These are phyloP conservation scores for Pachyrhynchus sulphureomaculatus DNA, from an alignment of 1,140 invertebrate species.

Conservation along the genomic window DNA sequence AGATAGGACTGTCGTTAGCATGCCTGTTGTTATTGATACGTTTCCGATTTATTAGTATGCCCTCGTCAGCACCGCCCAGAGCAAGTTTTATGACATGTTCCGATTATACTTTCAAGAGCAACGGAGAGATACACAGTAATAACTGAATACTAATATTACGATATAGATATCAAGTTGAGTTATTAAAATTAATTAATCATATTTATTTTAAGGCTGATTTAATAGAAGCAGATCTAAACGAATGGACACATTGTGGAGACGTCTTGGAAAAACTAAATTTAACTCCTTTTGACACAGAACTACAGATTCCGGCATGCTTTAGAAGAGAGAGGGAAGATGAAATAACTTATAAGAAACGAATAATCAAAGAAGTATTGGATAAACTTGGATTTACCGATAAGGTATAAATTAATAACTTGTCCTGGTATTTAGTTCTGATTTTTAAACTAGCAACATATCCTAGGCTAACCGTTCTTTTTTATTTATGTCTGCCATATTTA, in stretches of 20 bases:
- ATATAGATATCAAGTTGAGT: too few species aligned
- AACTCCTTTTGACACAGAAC: constrained; percentile 56
- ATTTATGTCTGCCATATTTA: background rate
- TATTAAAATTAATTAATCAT: background rate
- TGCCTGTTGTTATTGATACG: too few species aligned
- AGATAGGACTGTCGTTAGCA: too few species aligned
- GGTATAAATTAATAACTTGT: too few species aligned
- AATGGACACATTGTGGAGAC: constrained; percentile 85
- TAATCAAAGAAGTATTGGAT: constrained; percentile 65
- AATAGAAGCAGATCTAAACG: constrained; percentile 81
- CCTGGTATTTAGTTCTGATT: too few species aligned
- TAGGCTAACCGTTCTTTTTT: background rate
- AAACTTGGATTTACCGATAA: constrained; percentile 70
- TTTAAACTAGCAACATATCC: background rate
- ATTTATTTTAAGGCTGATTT: constrained; percentile 70
- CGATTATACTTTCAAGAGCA: too few species aligned
- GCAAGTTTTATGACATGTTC: too few species aligned
- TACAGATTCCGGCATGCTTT: constrained; percentile 69
- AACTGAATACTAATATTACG: too few species aligned
- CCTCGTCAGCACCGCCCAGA: too few species aligned
- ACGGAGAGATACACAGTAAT: too few species aligned
- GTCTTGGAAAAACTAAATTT: constrained; percentile 62
- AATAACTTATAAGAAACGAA: constrained; percentile 60
- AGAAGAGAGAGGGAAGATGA: constrained; percentile 65
- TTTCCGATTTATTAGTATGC: too few species aligned